phyloP scores from a whole-genome alignment of 2,113 vertebrate species.

The Phylloscopus whistleri region DNA sequence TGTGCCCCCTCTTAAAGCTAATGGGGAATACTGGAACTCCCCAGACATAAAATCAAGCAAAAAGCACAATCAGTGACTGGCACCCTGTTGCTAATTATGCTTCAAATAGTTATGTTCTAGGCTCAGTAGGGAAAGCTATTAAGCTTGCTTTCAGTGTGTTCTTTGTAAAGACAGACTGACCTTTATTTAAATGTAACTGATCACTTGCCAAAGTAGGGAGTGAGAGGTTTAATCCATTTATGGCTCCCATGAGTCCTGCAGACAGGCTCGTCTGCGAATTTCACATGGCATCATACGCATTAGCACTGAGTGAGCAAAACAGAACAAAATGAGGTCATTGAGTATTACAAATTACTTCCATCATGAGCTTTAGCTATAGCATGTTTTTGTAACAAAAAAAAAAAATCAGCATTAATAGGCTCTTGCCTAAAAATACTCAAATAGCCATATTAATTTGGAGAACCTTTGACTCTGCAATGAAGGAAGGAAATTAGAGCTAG shows the following conservation, averaged over 20 bases:
- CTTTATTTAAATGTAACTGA: constrained; percentile 70
- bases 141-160: constrained; percentile 64
- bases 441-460: not conserved
- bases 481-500: constrained; percentile 24
- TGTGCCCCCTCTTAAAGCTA: constrained; percentile 63
- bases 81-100: constrained; percentile 69
- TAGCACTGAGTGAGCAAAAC: constrained; percentile 40
- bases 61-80: constrained; percentile 61
- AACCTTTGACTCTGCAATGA: constrained; percentile 1
- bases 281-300: constrained; percentile 46
- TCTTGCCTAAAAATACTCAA: not conserved
- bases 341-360: constrained; percentile 59
- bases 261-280: constrained; percentile 34
- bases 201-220: constrained; percentile 62
- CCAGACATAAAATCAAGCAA: constrained; percentile 52
- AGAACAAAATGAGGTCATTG: constrained; percentile 41
- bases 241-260: constrained; percentile 38
- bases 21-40: constrained; percentile 60
- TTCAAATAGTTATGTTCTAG: constrained; percentile 67
- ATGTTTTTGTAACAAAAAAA: constrained; percentile 13
- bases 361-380: constrained; percentile 21
- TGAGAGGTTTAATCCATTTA: constrained; percentile 62
- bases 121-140: constrained; percentile 63
- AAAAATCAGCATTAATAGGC: not conserved
- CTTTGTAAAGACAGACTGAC: constrained; percentile 64